Conservation (phyloP, 2,113 vertebrate genomes). For the Lathamus discolor region DNA sequence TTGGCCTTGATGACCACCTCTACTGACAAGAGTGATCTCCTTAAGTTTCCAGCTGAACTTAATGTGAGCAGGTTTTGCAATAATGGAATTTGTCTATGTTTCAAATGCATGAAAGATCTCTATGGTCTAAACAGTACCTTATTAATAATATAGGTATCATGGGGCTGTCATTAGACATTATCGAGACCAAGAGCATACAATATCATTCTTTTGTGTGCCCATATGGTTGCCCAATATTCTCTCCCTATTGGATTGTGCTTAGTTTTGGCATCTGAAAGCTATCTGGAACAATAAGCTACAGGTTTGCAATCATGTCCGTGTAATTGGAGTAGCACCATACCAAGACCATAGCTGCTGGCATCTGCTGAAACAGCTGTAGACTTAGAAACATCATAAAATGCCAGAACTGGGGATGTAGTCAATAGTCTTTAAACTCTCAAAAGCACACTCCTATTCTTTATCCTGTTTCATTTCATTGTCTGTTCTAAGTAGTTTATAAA, state of each 20-base stretch:
- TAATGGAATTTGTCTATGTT: neutral
- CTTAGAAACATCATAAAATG: constrained; percentile 51
- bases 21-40: neutral
- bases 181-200: constrained; percentile 1
- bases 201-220: constrained; percentile 30
- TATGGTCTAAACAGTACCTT: neutral
- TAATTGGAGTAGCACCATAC: constrained; percentile 63
- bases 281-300: constrained; percentile 65
- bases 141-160: neutral
- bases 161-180: neutral
- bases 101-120: neutral
- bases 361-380: constrained; percentile 66
- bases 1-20: neutral
- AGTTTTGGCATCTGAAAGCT: constrained; percentile 51
- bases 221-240: constrained; percentile 29
- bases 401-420: constrained; percentile 28
- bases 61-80: neutral
- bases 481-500: constrained; percentile 32
- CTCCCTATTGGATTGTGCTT: neutral
- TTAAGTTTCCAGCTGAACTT: neutral
- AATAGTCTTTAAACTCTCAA: constrained; percentile 44
- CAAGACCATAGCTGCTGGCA: constrained; percentile 57
- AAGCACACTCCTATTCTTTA: constrained; percentile 30
- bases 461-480: neutral
- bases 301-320: constrained; percentile 63